Evolutionary conservation across 2,888 invertebrate genomes (phyloP), one percentile per base, ranked within the genome.

Genomic region (Ptilodon capucinus): DNA sequence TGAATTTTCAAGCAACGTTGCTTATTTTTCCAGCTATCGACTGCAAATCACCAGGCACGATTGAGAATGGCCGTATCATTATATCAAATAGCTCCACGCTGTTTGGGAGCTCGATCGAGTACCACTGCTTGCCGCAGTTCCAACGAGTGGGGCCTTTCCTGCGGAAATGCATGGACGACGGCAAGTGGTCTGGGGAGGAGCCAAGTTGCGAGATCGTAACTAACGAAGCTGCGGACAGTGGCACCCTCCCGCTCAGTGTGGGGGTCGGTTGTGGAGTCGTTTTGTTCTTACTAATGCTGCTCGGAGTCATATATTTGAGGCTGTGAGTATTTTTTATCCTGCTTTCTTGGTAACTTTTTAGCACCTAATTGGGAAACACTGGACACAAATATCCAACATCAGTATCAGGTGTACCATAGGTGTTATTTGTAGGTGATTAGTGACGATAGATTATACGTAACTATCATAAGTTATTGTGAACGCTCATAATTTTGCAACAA

Each of bases 11-110:
- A n/a, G n/a, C n/a, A n/a, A n/a, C n/a, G n/a, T 1, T 18, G 11
- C 0, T 44, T 41, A 23, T 50, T 44, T 57, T 81, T 83, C 34
- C 81, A 97, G 97, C 95, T 56, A 94, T 97, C 42, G 96, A 97
- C 73, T 98, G 97, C 81, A 95, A 94, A 48, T 93, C 95, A 44
- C 97, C 97, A 0, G 92, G 94, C 25, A 88, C 92, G 9, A 95
- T 97, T 41, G 95, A 96, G 56, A 97, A 97, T 75, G 97, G 97
- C 0, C 93, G 97, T 47, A 95, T 97, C 14, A 96, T 97, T 64
- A 93, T 97, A 28, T 94, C 97, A 48, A 97, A 98, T 74, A 95
- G 95, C 41, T 95, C 96, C 0, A 97, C 96, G 0, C 91, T 94
- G 0, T 98, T 95, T 77, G 96, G 95, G 23, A 96, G 96, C 44